A percentile compares a stretch with the other conserved stretches of the same genome.
Evolutionary conservation across 2,888 invertebrate genomes (phyloP).

Genomic region (Sminthurides aquaticus): DNA sequence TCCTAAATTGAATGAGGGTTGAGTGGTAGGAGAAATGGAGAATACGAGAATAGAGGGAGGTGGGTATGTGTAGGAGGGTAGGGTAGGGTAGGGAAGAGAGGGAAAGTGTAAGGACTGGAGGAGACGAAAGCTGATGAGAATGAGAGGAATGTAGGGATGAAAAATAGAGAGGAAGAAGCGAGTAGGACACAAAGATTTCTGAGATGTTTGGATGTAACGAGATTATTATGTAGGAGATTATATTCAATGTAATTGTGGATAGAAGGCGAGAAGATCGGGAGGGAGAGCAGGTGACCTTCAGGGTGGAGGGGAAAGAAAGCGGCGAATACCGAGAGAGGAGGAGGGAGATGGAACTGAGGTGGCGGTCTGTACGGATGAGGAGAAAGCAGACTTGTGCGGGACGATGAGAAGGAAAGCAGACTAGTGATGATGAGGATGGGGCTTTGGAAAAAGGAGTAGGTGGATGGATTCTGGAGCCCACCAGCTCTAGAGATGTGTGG

Average conservation of each 20-base stretch:
- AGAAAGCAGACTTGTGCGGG: not conserved
- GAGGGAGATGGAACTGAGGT: not conserved
- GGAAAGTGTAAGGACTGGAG: not conserved
- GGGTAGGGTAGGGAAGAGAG: not conserved
- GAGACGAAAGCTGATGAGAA: not conserved
- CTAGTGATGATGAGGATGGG: not conserved
- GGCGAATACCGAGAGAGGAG: not conserved
- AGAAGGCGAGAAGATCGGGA: not conserved
- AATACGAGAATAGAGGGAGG: not conserved
- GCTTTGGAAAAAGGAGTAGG: not conserved
- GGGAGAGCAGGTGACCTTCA: slow-evolving; percentile 3
- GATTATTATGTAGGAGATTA: not conserved
- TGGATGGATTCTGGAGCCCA: not conserved
- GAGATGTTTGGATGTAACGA: not conserved
- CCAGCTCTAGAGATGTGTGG: not conserved
- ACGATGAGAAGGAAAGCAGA: not conserved
- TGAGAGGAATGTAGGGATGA: not conserved
- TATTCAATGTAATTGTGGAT: not conserved
- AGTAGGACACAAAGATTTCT: too few relatives aligned
- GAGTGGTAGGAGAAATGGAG: not conserved
- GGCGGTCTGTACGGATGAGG: not conserved
- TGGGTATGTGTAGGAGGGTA: not conserved
- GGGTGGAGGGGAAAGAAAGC: not conserved
- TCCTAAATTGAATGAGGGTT: too few relatives aligned
- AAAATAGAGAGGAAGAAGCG: not conserved